Conservation (phyloP, 2,797 vertebrate species). For the Rhabdomys pumilio region DNA sequence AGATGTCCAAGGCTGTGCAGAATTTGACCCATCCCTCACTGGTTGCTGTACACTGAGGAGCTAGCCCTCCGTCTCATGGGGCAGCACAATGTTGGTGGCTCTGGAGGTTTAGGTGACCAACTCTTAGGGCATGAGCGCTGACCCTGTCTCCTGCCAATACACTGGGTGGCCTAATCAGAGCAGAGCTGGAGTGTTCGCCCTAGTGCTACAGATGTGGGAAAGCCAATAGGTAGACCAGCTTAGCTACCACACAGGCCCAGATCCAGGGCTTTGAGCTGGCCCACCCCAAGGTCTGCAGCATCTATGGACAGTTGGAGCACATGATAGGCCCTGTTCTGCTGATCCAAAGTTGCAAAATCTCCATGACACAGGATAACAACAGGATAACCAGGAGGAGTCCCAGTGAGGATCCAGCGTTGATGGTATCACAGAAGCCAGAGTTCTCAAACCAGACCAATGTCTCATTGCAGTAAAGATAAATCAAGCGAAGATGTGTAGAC, state of each 20-base stretch:
- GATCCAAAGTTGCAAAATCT: not conserved
- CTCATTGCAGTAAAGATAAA: not conserved
- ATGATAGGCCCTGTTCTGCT: not conserved
- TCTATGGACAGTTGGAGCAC: not conserved
- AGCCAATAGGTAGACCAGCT: not conserved
- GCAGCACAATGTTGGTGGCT: not conserved
- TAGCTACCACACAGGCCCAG: not conserved
- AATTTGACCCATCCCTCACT: not conserved
- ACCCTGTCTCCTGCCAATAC: not conserved
- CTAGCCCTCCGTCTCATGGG: not conserved
- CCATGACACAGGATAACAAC: not conserved
- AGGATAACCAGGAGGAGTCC: not conserved
- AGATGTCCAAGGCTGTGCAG: not conserved
- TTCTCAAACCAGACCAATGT: not conserved
- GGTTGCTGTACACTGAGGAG: not conserved
- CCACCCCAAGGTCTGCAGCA: not conserved
- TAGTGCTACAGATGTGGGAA: not conserved
- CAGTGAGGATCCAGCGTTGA: not conserved
- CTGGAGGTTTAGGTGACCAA: not conserved
- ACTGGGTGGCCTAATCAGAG: not conserved
- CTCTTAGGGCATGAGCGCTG: not conserved
- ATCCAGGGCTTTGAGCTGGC: not conserved
- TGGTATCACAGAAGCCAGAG: not conserved
- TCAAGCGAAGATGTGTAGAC: not conserved
- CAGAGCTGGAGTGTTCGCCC: not conserved